phyloP scores from a whole-genome alignment of 2,113 vertebrate species.

The Eurystomus gularis region DNA sequence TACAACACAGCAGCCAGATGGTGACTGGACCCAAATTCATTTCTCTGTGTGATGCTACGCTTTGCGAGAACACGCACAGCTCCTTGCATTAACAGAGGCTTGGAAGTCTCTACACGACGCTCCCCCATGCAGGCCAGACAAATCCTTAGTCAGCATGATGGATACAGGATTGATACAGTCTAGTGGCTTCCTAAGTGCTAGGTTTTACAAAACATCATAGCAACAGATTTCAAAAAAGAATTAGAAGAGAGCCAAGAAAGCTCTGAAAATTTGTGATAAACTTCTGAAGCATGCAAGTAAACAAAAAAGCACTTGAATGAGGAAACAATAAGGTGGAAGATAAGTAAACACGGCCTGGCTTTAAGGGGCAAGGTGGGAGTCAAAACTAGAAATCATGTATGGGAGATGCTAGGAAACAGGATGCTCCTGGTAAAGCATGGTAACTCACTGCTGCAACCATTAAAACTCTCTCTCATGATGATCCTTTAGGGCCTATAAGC shows the following conservation, averaged over 20 bases:
- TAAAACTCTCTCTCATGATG: neutral
- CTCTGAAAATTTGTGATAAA: neutral
- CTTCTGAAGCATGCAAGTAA: neutral
- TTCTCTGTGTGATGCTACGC: neutral
- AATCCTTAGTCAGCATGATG: neutral
- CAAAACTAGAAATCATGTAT: fast-evolving
- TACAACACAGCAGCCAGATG: neutral
- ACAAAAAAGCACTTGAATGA: neutral
- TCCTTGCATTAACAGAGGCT: neutral
- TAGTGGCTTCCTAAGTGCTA: neutral
- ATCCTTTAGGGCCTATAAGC: neutral
- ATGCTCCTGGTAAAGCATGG: fast-evolving
- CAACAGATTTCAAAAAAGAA: neutral
- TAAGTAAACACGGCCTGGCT: neutral
- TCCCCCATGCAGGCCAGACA: neutral
- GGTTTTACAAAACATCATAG: neutral
- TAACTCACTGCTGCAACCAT: neutral
- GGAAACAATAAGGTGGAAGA: neutral
- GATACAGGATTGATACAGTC: fast-evolving
- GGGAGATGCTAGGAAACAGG: neutral
- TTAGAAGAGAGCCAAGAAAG: neutral
- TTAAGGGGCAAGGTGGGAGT: neutral
- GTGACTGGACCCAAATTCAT: neutral
- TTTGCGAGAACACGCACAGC: neutral
- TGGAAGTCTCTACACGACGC: neutral